These are phyloP conservation scores for Hydractinia echinata DNA, from an alignment of 30 jellyfish, hydroid and myxozoan species.

Conservation along the genomic window DNA sequence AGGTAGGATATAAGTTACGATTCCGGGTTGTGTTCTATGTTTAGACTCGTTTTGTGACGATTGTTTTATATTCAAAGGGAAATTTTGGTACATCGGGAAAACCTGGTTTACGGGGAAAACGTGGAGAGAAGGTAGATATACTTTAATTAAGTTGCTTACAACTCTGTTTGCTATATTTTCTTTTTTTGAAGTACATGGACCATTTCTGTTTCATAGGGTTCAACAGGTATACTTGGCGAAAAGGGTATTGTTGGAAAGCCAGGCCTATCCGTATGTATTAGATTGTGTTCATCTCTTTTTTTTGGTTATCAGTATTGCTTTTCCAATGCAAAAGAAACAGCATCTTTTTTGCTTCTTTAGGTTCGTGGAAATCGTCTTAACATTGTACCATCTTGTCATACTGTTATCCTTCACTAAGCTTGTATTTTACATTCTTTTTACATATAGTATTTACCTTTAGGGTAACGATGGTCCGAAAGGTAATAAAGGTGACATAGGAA, in stretches of 20 bases:
- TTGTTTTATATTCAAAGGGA: background rate
- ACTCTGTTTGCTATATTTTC: background rate
- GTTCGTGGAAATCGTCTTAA: no score
- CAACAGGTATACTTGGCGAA: background rate
- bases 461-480: constrained; percentile 1
- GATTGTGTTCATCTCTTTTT: no score
- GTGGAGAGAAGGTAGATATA: constrained; percentile 2
- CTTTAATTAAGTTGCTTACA: background rate
- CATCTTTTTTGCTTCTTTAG: no score
- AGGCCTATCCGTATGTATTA: background rate
- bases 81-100: constrained; percentile 1
- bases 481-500: background rate
- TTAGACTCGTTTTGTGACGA: background rate
- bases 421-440: no score
- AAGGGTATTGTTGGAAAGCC: constrained; percentile 5
- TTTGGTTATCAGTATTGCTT: no score
- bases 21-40: background rate
- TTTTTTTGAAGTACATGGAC: background rate
- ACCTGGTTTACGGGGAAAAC: background rate
- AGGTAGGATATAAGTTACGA: background rate
- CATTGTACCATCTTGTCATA: no score
- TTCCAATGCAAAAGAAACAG: no score
- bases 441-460: background rate
- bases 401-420: no score
- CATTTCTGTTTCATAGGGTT: background rate